phyloP scores from a whole-genome alignment of 2,113 vertebrate species.

The Oryzias melastigma region DNA sequence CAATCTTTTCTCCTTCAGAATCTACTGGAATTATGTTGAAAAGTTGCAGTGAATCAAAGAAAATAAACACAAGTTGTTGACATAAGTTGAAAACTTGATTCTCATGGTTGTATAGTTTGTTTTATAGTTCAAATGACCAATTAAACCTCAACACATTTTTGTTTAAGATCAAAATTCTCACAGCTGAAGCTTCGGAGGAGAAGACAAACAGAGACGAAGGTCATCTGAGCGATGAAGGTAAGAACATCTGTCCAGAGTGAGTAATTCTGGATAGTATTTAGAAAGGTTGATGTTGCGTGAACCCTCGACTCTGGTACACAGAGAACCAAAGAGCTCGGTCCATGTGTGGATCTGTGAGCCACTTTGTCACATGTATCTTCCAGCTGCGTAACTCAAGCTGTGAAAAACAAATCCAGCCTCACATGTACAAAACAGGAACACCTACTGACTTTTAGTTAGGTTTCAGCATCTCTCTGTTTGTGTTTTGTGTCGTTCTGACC shows the following conservation, averaged over 20 bases:
- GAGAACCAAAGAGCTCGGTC: not conserved
- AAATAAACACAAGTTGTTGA: too few relatives aligned
- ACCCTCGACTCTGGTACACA: not conserved
- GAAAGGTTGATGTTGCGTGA: too few relatives aligned
- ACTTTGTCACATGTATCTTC: constrained; percentile 11
- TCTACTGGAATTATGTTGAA: too few relatives aligned
- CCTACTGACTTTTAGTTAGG: not conserved
- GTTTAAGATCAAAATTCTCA: constrained; percentile 48
- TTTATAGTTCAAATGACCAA: not conserved
- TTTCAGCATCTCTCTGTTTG: not conserved
- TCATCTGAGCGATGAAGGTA: constrained; percentile 37
- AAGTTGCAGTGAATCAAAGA: too few relatives aligned
- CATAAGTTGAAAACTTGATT: too few relatives aligned
- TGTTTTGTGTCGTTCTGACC: not conserved
- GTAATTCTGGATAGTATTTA: not conserved
- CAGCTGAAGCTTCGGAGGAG: constrained; percentile 6
- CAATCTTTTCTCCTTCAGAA: too few relatives aligned
- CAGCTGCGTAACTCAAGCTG: constrained; percentile 19
- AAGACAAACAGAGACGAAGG: constrained; percentile 10
- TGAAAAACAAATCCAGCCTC: not conserved
- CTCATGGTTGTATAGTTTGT: too few relatives aligned
- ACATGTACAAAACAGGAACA: not conserved
- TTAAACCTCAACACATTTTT: not conserved
- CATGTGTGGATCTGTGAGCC: not conserved
- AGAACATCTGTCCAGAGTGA: not conserved